Evolutionary conservation across 2,113 vertebrate genomes (phyloP).

Genomic region (Hemibagrus wyckioides): DNA sequence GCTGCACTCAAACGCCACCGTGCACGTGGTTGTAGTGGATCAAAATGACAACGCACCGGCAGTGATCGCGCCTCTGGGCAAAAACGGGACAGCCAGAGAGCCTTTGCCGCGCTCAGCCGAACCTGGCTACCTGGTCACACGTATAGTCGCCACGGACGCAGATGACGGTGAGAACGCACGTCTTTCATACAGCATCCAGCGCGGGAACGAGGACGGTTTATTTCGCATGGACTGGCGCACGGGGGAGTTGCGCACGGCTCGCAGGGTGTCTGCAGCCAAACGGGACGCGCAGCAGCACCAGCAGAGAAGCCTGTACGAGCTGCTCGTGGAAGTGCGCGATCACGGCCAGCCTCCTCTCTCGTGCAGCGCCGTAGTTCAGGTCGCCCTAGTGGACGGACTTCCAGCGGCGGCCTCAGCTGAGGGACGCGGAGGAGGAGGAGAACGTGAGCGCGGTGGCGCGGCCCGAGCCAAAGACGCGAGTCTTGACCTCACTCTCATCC

Average conservation of each 20-base stretch:
- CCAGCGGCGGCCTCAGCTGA: constrained; percentile 67
- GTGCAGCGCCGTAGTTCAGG: constrained; percentile 85
- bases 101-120: constrained; percentile 88
- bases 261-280: constrained; percentile 80
- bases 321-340: constrained; percentile 92
- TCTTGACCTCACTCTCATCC: constrained; percentile 91
- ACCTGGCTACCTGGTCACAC: constrained; percentile 90
- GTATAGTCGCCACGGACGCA: constrained; percentile 89
- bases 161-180: constrained; percentile 95
- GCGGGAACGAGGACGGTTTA: constrained; percentile 91
- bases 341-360: constrained; percentile 94
- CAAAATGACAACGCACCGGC: constrained; percentile 94
- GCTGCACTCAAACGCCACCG: constrained; percentile 86
- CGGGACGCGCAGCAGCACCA: constrained; percentile 82
- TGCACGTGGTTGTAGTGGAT: constrained; percentile 89
- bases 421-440: constrained; percentile 70
- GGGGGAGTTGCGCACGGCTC: constrained; percentile 87
- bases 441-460: constrained; percentile 54
- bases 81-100: constrained; percentile 89
- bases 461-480: constrained; percentile 78
- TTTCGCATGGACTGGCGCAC: constrained; percentile 97
- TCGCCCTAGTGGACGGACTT: constrained; percentile 86
- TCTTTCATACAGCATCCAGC: constrained; percentile 90
- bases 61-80: constrained; percentile 85
- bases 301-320: constrained; percentile 83